These are phyloP conservation scores for Illadopsis cleaveri DNA, from an alignment of 2,113 vertebrate species.

Conservation along the genomic window DNA sequence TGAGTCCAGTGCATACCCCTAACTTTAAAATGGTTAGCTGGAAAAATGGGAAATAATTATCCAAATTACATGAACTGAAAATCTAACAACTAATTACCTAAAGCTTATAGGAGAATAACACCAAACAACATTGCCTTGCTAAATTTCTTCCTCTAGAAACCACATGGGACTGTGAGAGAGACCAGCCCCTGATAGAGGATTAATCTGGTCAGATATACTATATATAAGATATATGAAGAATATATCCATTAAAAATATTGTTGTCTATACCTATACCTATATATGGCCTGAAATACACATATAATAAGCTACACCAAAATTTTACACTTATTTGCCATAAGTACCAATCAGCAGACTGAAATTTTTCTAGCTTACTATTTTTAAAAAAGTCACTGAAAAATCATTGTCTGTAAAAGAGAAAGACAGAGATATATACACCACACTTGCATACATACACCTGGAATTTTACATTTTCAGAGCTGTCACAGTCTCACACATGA, in stretches of 20 bases:
- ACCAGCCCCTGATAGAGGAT: neutral
- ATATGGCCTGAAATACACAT: neutral
- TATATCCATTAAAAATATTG: neutral
- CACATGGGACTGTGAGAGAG: neutral
- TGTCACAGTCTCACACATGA: neutral
- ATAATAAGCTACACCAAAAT: neutral
- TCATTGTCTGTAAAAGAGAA: neutral
- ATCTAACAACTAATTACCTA: neutral
- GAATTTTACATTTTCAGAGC: neutral
- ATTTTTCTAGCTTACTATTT: neutral
- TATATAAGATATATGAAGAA: too few species aligned
- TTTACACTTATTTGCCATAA: neutral
- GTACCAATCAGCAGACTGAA: neutral
- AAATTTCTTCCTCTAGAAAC: neutral
- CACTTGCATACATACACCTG: fast-evolving
- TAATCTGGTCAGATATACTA: neutral
- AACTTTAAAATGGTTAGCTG: neutral
- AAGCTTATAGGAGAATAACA: neutral
- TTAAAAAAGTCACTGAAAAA: neutral
- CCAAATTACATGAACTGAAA: neutral
- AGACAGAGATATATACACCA: neutral
- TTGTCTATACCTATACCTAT: neutral
- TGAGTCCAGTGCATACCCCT: neutral
- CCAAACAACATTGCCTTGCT: neutral
- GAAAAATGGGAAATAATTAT: neutral